Evolutionary conservation across 2,113 vertebrate species (phyloP).

Genomic region (Pomatorhinus ruficollis): DNA sequence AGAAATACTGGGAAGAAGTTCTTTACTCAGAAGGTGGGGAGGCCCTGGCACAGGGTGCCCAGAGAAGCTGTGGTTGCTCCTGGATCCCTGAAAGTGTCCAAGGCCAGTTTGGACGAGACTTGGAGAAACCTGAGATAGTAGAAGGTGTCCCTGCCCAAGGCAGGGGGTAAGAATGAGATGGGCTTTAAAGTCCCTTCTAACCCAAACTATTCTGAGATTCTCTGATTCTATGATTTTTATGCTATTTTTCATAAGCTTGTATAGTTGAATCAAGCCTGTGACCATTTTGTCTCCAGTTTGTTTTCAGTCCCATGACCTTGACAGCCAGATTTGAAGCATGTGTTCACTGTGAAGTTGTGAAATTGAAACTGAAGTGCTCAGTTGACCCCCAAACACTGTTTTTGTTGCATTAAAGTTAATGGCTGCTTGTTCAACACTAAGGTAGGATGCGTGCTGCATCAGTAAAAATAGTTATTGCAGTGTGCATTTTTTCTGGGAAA

Average conservation of each 20-base stretch:
- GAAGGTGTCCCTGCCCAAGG: not conserved
- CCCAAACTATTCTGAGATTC: not conserved
- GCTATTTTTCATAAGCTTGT: not conserved
- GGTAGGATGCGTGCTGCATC: not conserved
- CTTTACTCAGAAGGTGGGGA: not conserved
- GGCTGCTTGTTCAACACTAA: not conserved
- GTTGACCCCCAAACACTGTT: not conserved
- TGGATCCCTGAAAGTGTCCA: not conserved
- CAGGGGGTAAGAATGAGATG: not conserved
- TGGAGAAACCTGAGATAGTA: not conserved
- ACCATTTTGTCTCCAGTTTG: not conserved
- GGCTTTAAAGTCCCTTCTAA: not conserved
- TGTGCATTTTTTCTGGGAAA: not conserved
- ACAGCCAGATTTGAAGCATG: not conserved
- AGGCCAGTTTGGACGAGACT: not conserved
- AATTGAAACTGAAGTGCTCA: not conserved
- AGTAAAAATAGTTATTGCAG: not conserved
- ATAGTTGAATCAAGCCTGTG: not conserved
- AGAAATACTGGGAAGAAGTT: not conserved
- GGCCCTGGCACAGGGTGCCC: not conserved
- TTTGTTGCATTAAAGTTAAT: not conserved
- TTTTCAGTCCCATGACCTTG: not conserved
- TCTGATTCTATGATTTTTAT: not conserved
- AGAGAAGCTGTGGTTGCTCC: not conserved
- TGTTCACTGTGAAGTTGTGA: not conserved